Evolutionary conservation across 2,888 invertebrate species (phyloP).

Genomic region (Melitaea athalia): DNA sequence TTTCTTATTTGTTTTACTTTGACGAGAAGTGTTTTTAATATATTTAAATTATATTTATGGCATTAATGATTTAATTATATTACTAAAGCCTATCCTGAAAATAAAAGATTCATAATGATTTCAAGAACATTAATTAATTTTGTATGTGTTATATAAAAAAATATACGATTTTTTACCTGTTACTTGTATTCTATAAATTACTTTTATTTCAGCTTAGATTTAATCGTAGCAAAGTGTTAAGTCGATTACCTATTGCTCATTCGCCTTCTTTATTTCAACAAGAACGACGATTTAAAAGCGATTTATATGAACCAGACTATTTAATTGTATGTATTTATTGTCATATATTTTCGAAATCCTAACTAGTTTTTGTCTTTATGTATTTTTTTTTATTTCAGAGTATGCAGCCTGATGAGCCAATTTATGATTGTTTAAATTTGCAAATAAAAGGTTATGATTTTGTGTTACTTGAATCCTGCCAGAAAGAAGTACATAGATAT

Average conservation of each 20-base stretch:
- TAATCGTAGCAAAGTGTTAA: constrained; percentile 43
- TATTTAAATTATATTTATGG: neutral
- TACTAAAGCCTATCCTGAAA: neutral
- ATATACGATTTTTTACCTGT: too few species aligned
- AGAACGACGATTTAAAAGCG: constrained; percentile 59
- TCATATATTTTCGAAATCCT: constrained; percentile 10
- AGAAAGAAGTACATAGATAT: constrained; percentile 88
- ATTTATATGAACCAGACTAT: constrained; percentile 88
- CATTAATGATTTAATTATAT: neutral
- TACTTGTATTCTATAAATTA: neutral
- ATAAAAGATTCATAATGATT: constrained; percentile 44
- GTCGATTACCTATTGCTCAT: neutral
- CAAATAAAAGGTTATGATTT: constrained; percentile 92
- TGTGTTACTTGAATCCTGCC: constrained; percentile 90
- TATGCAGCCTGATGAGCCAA: constrained; percentile 86
- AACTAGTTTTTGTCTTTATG: neutral
- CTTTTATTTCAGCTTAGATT: constrained; percentile 54
- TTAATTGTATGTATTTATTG: constrained; percentile 82
- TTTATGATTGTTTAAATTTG: constrained; percentile 88
- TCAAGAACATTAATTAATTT: constrained; percentile 44
- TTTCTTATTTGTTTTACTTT: too few species aligned
- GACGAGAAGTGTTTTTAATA: too few species aligned
- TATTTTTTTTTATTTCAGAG: constrained; percentile 69
- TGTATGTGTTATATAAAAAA: constrained; percentile 40
- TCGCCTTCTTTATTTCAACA: constrained; percentile 41